These are phyloP conservation scores for Girardinus metallicus DNA, from an alignment of 2,797 vertebrate species.

Conservation along the genomic window DNA sequence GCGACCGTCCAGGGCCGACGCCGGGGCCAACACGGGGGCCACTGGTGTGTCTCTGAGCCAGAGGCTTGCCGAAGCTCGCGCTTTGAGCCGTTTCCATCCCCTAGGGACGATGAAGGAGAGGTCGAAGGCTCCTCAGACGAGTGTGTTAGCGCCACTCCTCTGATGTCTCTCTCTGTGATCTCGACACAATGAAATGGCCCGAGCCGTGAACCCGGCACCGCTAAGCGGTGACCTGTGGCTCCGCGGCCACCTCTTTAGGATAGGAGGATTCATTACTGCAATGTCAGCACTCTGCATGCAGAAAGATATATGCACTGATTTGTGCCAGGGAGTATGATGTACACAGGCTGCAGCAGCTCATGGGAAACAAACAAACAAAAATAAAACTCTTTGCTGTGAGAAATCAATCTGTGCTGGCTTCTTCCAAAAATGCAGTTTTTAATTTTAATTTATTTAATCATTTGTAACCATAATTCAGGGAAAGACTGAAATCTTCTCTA, in stretches of 20 bases:
- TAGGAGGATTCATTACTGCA: conserved; percentile 79
- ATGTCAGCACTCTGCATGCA: conserved; percentile 77
- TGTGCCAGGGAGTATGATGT: conserved; percentile 59
- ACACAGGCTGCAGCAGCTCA: conserved; percentile 41
- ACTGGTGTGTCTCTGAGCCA: conserved; percentile 95
- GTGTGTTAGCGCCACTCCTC: conserved; percentile 93
- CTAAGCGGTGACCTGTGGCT: conserved; percentile 83
- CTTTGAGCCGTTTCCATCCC: conserved; percentile 89
- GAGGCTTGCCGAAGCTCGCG: conserved; percentile 88
- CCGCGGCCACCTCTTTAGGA: conserved; percentile 56
- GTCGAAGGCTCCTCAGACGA: conserved; percentile 90
- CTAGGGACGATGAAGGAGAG: conserved; percentile 86
- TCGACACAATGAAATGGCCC: conserved; percentile 90
- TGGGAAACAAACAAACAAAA: conserved; percentile 15
- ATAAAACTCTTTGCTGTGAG: conserved; percentile 4
- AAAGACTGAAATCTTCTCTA: not conserved
- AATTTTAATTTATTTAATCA: not conserved
- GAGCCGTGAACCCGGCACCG: conserved; percentile 76
- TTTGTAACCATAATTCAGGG: not conserved
- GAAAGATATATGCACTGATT: conserved; percentile 57
- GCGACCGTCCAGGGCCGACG: conserved; percentile 87
- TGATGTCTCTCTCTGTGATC: conserved; percentile 92
- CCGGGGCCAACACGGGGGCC: conserved; percentile 83
- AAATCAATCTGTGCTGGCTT: conserved; percentile 16
- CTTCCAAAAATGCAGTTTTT: not conserved